Conservation (phyloP, 2,797 vertebrate genomes). For the Amazona ochrocephala region DNA sequence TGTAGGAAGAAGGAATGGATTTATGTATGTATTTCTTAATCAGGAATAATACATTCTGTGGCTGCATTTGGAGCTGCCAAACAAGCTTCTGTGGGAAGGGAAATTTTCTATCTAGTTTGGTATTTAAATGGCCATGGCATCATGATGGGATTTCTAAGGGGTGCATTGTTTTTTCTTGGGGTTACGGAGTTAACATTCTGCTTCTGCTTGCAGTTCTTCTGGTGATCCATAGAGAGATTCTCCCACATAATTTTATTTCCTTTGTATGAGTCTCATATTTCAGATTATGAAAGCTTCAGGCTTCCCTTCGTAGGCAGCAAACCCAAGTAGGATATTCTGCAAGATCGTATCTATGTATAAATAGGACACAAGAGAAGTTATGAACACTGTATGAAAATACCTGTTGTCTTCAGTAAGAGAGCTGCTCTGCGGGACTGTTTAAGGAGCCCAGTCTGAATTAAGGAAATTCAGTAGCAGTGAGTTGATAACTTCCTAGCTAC, state of each 20-base stretch:
- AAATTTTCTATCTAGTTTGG: background rate
- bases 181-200: background rate
- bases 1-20: background rate
- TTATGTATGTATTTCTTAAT: background rate
- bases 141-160: background rate
- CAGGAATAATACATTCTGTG: background rate
- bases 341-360: background rate
- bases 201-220: background rate
- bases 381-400: background rate
- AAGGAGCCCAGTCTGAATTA: background rate
- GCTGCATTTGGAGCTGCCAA: background rate
- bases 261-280: background rate
- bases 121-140: background rate
- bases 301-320: background rate
- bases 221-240: background rate
- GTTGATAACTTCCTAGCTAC: background rate
- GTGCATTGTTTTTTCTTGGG: background rate
- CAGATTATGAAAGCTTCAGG: background rate
- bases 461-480: background rate
- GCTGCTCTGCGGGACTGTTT: background rate
- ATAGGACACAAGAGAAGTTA: background rate
- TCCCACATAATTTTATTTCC: background rate
- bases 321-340: background rate
- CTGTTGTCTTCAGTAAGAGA: background rate
- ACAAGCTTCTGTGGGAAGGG: background rate